Conservation (phyloP, 2,888 invertebrate species). For the Lissocephala sabroskyi region DNA sequence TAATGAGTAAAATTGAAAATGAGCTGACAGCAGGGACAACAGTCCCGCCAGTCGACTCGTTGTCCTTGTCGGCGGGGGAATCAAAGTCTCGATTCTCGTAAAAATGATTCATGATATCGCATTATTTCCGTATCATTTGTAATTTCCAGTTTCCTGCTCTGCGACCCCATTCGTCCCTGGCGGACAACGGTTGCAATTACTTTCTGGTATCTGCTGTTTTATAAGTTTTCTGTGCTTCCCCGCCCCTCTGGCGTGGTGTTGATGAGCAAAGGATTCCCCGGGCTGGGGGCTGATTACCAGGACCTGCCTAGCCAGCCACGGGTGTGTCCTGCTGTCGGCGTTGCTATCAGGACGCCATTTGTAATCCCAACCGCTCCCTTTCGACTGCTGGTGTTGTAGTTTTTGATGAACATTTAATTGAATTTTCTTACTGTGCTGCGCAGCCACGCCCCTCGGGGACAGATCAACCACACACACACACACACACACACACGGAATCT, state of each 20-base stretch:
- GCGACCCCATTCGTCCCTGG: conserved; percentile 32
- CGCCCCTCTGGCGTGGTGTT: background rate
- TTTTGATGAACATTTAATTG: conserved; percentile 63
- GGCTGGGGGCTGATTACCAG: conserved; percentile 37
- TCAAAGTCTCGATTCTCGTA: conserved; percentile 62
- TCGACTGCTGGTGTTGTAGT: conserved; percentile 50
- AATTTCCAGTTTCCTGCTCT: conserved; percentile 64
- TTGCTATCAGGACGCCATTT: conserved; percentile 16
- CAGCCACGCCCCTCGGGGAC: conserved; percentile 29
- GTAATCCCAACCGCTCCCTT: conserved; percentile 17
- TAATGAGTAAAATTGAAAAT: too few relatives aligned
- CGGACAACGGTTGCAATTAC: conserved; percentile 41
- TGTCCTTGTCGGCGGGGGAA: conserved; percentile 22
- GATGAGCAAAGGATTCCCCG: background rate
- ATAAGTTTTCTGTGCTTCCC: conserved; percentile 52
- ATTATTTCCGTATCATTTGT: conserved; percentile 63
- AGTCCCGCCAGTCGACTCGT: too few relatives aligned
- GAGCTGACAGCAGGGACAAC: too few relatives aligned
- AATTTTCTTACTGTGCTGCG: conserved; percentile 41
- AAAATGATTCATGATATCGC: conserved; percentile 64
- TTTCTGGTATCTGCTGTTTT: conserved; percentile 62
- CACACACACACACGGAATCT: background rate
- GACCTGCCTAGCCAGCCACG: conserved; percentile 15
- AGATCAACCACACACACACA: conserved; percentile 7
- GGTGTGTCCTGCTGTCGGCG: conserved; percentile 10